phyloP scores from a whole-genome alignment of 2,797 vertebrate genomes.

The Platalea minor region DNA sequence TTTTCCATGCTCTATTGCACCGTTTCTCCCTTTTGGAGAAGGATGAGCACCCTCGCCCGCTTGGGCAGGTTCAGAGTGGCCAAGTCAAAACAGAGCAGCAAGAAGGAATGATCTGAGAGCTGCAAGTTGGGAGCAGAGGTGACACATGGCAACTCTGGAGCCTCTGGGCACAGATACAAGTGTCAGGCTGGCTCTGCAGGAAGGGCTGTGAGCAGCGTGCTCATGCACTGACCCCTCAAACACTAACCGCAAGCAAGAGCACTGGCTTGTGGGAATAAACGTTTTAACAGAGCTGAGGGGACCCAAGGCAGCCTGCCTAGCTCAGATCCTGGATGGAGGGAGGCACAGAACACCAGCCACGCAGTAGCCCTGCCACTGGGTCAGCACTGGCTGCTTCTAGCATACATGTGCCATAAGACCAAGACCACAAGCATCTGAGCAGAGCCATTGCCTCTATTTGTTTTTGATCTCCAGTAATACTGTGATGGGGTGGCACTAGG shows the following conservation, averaged over 20 bases:
- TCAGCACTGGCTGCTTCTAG: neutral
- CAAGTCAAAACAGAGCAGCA: neutral
- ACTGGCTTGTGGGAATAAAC: fast-evolving
- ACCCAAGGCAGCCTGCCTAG: neutral
- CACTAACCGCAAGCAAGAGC: too few species aligned
- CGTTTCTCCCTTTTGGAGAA: neutral
- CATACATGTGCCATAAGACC: fast-evolving
- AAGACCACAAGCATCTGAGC: neutral
- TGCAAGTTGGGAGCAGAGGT: neutral
- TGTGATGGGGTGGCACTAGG: neutral
- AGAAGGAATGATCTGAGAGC: neutral
- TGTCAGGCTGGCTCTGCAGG: neutral
- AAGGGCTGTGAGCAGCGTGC: neutral
- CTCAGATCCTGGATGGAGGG: neutral
- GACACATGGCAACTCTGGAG: neutral
- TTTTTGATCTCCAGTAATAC: neutral
- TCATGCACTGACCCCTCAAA: neutral
- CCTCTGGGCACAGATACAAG: neutral
- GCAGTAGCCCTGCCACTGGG: neutral
- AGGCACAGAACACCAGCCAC: neutral
- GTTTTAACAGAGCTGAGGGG: neutral
- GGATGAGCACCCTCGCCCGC: neutral
- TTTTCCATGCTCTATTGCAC: neutral
- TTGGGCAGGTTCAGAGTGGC: neutral
- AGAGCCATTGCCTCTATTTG: neutral